These are phyloP conservation scores for Xiphias gladius DNA, from an alignment of 2,113 vertebrate species.

Conservation along the genomic window DNA sequence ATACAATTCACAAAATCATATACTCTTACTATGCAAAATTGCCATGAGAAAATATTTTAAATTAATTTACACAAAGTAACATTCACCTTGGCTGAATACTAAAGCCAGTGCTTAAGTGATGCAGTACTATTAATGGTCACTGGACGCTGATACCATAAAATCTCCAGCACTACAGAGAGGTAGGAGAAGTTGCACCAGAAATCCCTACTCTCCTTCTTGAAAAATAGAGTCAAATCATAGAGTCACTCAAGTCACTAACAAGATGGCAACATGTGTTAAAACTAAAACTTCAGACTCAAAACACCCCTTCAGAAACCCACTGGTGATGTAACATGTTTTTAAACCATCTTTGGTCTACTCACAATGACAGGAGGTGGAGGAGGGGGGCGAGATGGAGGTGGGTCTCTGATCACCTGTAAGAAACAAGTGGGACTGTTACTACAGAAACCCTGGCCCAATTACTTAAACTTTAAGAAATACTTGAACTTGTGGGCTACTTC, in stretches of 20 bases:
- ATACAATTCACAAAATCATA: neutral
- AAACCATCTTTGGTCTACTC: conserved; percentile 41
- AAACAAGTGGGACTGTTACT: neutral
- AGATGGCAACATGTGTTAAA: neutral
- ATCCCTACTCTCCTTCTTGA: too few relatives aligned
- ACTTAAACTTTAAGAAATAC: neutral
- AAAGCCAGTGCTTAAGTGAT: too few relatives aligned
- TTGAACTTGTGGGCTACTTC: neutral
- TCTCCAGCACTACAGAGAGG: neutral
- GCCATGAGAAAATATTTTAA: too few relatives aligned
- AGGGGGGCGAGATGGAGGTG: conserved; percentile 87
- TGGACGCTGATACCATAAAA: too few relatives aligned
- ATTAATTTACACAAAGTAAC: too few relatives aligned
- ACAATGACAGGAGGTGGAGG: conserved; percentile 89
- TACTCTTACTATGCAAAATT: neutral
- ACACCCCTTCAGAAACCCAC: neutral
- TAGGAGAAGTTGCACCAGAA: too few relatives aligned
- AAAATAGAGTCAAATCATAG: too few relatives aligned
- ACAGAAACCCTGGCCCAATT: neutral
- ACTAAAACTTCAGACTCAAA: neutral
- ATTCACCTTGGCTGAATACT: too few relatives aligned
- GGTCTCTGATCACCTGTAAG: conserved; percentile 94
- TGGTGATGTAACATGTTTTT: neutral
- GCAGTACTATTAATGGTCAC: too few relatives aligned
- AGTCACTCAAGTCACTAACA: neutral